Evolutionary conservation across 2,113 vertebrate genomes (phyloP).

Genomic region (Coptodon rendalli): DNA sequence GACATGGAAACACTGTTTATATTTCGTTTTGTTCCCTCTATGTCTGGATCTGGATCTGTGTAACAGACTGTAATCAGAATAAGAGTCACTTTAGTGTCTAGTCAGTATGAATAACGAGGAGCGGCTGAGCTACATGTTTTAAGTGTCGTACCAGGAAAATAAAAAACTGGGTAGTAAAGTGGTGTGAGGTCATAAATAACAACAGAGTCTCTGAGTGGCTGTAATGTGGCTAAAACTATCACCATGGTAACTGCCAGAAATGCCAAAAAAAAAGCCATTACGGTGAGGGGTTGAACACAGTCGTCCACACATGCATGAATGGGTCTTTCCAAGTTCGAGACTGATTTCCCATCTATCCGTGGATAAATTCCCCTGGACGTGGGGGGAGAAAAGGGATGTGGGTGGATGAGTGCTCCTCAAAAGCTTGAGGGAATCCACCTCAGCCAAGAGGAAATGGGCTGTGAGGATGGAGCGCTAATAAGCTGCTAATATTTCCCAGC

Average conservation of each 20-base stretch:
- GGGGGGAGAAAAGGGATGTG: not conserved
- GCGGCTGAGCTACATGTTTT: not conserved
- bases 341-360: not conserved
- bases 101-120: not conserved
- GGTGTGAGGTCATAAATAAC: conserved; percentile 19
- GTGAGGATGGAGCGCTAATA: not conserved
- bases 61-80: not conserved
- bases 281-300: not conserved
- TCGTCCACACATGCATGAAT: not conserved
- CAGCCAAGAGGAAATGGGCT: not conserved
- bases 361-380: not conserved
- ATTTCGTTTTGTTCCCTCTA: not conserved
- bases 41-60: conserved; percentile 4
- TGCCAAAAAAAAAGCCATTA: conserved; percentile 26
- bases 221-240: conserved; percentile 7
- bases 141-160: not conserved
- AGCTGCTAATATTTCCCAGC: not conserved
- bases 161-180: not conserved
- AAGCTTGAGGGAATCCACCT: not conserved
- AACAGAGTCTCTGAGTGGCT: not conserved
- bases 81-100: not conserved
- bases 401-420: not conserved
- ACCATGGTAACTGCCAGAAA: conserved; percentile 19
- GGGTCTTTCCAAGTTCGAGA: not conserved
- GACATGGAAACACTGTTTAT: not conserved